A percentile compares a stretch with the other conserved stretches of the same genome.
Conservation (phyloP, 2,888 invertebrate species). For the Frankliniella intonsa region DNA sequence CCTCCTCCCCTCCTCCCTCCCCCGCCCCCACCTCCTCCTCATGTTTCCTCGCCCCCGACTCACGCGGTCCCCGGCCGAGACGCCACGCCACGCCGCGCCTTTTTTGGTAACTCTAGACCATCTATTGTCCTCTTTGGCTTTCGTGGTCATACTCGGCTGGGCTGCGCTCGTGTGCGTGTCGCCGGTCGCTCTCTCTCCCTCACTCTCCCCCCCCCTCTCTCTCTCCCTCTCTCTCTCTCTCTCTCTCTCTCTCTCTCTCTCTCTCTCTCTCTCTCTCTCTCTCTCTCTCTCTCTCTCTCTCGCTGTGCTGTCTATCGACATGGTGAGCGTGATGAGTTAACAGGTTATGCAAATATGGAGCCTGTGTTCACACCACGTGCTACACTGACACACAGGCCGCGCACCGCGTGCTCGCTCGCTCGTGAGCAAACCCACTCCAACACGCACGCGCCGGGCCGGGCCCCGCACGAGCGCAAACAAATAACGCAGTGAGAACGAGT, state of each 20-base stretch:
- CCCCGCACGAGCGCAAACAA: background rate
- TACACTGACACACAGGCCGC: background rate
- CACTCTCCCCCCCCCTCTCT: too few relatives aligned
- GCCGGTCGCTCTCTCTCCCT: too few relatives aligned
- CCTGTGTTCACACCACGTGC: background rate
- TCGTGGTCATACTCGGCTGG: too few relatives aligned
- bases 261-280: too few relatives aligned
- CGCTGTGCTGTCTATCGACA: too few relatives aligned
- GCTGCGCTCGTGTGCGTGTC: too few relatives aligned
- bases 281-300: too few relatives aligned
- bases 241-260: too few relatives aligned
- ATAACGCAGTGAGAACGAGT: background rate
- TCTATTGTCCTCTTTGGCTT: background rate
- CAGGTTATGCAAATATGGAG: slow-evolving; percentile 11
- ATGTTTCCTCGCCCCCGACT: too few relatives aligned
- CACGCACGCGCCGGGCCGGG: background rate
- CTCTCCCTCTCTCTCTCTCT: too few relatives aligned
- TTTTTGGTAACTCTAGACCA: slow-evolving; percentile 20
- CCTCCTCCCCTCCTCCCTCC: too few relatives aligned
- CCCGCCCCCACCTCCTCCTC: too few relatives aligned
- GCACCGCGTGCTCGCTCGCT: background rate
- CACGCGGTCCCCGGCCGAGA: background rate
- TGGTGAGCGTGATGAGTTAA: background rate
- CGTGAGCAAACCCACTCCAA: background rate
- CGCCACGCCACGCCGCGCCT: background rate